Evolutionary conservation across 1,140 invertebrate species (phyloP).

Genomic region (Belonocnema kinseyi): DNA sequence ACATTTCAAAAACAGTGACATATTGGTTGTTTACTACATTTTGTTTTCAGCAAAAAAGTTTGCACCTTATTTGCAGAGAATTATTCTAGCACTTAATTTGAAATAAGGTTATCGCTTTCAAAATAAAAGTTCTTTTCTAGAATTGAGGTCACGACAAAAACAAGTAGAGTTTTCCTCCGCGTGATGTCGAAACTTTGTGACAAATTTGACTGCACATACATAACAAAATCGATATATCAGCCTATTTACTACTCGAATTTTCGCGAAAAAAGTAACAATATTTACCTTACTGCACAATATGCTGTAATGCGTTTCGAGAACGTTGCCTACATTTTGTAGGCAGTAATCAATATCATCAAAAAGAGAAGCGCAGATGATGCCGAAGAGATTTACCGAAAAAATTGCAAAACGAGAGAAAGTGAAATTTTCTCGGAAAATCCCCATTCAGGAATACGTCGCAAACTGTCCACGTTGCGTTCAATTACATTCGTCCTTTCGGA

Average conservation of each 20-base stretch:
- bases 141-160: slow-evolving; percentile 28
- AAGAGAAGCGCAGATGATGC: slow-evolving; percentile 4
- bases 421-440: neutral
- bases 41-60: neutral
- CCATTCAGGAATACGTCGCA: slow-evolving; percentile 16
- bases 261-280: neutral
- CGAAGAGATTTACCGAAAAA: neutral
- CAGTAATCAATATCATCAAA: slow-evolving; percentile 30
- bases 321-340: slow-evolving; percentile 5
- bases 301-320: slow-evolving; percentile 6
- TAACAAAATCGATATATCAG: neutral
- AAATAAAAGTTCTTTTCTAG: slow-evolving; percentile 21
- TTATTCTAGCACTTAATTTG: neutral
- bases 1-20: too few species aligned
- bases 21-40: too few species aligned
- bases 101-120: neutral
- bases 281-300: slow-evolving; percentile 25
- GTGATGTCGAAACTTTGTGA: neutral
- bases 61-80: neutral
- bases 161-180: neutral
- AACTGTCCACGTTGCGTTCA: slow-evolving; percentile 24
- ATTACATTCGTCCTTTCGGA: slow-evolving; percentile 6
- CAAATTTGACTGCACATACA: neutral
- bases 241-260: neutral
- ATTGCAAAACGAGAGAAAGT: neutral